Conservation (phyloP, 2,113 vertebrate genomes). For the Riparia riparia region DNA sequence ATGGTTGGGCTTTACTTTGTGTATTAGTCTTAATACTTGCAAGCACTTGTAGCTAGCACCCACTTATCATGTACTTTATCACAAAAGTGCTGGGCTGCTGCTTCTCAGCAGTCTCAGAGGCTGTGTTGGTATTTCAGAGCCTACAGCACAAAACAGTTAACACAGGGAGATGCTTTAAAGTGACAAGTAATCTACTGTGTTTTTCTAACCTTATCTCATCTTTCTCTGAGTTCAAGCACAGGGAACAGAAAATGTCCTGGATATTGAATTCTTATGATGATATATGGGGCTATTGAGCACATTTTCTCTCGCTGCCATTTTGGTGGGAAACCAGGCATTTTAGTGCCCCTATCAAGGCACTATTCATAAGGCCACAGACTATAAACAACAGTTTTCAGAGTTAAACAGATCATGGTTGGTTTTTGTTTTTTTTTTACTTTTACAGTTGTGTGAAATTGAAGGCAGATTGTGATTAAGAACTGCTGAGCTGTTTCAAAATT, state of each 20-base stretch:
- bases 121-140: constrained; percentile 11
- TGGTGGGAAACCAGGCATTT: constrained; percentile 30
- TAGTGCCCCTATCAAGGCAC: neutral
- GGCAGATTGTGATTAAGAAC: constrained; percentile 16
- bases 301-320: neutral
- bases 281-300: constrained; percentile 23
- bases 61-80: neutral
- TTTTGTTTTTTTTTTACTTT: constrained; percentile 31
- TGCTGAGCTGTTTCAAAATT: neutral
- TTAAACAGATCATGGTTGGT: neutral
- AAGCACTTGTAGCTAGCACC: constrained; percentile 15
- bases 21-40: constrained; percentile 27
- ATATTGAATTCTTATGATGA: constrained; percentile 64
- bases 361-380: neutral
- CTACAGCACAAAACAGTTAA: constrained; percentile 39
- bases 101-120: neutral
- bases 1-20: neutral
- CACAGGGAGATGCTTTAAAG: constrained; percentile 25
- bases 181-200: constrained; percentile 58
- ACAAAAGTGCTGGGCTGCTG: neutral
- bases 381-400: constrained; percentile 4
- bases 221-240: constrained; percentile 18
- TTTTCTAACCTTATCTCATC: constrained; percentile 60
- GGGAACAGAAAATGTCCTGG: constrained; percentile 17
- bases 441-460: constrained; percentile 16